These are phyloP conservation scores for Rhyacophila evoluta DNA, from an alignment of 2,888 invertebrate genomes.

Conservation along the genomic window DNA sequence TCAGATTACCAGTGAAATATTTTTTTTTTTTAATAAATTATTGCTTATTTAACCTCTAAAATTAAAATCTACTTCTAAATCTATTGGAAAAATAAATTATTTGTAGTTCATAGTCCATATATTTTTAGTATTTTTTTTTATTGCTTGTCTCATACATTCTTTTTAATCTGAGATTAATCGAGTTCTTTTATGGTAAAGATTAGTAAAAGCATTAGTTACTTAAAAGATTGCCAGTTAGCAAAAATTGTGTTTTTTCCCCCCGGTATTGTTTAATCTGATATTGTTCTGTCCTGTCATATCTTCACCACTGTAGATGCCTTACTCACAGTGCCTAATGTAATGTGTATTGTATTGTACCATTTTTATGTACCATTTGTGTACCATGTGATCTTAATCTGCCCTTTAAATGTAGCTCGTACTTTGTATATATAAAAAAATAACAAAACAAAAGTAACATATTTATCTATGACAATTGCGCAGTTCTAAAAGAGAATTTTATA, in stretches of 20 bases:
- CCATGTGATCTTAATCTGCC: conserved; percentile 56
- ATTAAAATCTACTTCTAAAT: too few relatives aligned
- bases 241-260: neutral
- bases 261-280: conserved; percentile 34
- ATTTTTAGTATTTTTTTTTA: too few relatives aligned
- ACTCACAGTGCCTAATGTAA: conserved; percentile 83
- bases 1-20: too few relatives aligned
- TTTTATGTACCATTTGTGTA: conserved; percentile 55
- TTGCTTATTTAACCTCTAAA: too few relatives aligned
- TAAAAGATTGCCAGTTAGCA: neutral
- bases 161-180: too few relatives aligned
- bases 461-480: conserved; percentile 41
- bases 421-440: conserved; percentile 50
- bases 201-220: neutral
- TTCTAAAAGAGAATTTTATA: conserved; percentile 48
- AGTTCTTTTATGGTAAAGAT: neutral
- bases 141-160: too few relatives aligned
- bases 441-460: conserved; percentile 55
- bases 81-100: too few relatives aligned
- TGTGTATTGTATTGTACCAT: conserved; percentile 61
- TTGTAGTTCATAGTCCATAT: too few relatives aligned
- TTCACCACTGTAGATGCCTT: conserved; percentile 86
- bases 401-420: conserved; percentile 54
- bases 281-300: conserved; percentile 66
- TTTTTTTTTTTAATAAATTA: too few relatives aligned